Percentiles rank a stretch among this genome's conserved stretches.
Conservation (phyloP, 2,797 vertebrate species). For the Garrulus glandarius region DNA sequence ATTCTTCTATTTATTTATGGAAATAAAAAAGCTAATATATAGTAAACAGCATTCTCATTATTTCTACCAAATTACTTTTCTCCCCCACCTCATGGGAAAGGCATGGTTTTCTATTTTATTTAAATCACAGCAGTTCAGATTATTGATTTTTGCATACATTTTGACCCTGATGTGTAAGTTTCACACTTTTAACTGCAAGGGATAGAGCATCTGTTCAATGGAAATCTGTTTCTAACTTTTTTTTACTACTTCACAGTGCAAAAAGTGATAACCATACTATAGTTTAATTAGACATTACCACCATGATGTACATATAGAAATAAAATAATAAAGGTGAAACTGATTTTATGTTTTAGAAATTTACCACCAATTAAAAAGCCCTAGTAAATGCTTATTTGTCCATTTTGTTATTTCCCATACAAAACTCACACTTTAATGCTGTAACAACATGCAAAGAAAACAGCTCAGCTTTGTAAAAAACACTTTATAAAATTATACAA, state of each 20-base stretch:
- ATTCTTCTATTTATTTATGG: background rate
- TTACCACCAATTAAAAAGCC: background rate
- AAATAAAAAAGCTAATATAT: background rate
- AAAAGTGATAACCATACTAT: background rate
- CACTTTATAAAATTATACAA: background rate
- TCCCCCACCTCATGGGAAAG: fast-evolving
- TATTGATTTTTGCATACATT: background rate
- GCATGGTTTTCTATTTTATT: background rate
- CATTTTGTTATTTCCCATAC: background rate
- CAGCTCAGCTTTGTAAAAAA: background rate
- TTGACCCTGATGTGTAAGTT: background rate
- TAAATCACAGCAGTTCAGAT: background rate
- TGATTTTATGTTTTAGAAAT: background rate
- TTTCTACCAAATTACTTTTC: background rate
- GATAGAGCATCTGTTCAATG: background rate
- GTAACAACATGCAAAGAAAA: background rate
- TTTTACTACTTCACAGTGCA: background rate
- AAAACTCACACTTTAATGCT: background rate
- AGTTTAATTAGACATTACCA: background rate
- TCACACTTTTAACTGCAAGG: background rate
- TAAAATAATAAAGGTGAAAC: background rate
- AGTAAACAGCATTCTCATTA: background rate
- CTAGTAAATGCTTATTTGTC: background rate
- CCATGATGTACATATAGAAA: background rate
- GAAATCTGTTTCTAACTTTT: background rate